A percentile compares a stretch with the other conserved stretches of the same genome.
Conservation (phyloP, 1,140 invertebrate species). For the Drosophila persimilis region DNA sequence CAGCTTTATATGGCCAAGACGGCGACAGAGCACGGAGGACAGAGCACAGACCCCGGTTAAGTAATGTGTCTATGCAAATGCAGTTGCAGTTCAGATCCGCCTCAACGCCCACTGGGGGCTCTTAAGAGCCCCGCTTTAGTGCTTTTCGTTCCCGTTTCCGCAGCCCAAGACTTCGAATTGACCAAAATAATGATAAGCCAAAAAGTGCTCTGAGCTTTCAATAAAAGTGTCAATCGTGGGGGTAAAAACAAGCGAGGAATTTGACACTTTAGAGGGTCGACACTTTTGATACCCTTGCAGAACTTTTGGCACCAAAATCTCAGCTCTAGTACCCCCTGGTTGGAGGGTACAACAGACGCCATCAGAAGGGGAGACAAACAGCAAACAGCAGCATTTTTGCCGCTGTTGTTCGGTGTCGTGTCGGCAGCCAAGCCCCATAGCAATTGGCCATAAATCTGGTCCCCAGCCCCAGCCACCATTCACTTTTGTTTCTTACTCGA, state of each 20-base stretch:
- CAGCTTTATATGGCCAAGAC: constrained; percentile 49
- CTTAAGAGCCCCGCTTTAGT: constrained; percentile 9
- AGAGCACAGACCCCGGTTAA: constrained; percentile 26
- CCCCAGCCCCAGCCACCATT: constrained; percentile 31
- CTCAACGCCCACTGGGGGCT: constrained; percentile 47
- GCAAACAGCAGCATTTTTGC: constrained; percentile 66
- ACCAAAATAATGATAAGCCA: constrained; percentile 41
- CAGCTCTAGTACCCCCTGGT: no score
- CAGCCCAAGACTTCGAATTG: constrained; percentile 9
- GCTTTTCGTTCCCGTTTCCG: constrained; percentile 8
- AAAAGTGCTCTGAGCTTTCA: constrained; percentile 39
- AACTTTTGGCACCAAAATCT: no score
- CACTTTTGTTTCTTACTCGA: constrained; percentile 54
- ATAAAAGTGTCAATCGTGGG: constrained; percentile 55
- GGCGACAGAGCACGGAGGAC: background rate
- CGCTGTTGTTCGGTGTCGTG: constrained; percentile 69
- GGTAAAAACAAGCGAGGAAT: constrained; percentile 9
- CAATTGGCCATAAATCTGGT: constrained; percentile 74
- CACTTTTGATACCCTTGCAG: no score
- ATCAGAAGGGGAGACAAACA: constrained; percentile 16
- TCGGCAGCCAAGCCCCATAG: constrained; percentile 75
- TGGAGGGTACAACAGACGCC: no score
- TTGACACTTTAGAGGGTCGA: no score
- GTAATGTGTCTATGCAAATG: constrained; percentile 55
- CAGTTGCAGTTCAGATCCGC: constrained; percentile 53